A percentile compares a stretch with the other conserved stretches of the same genome.
phyloP scores from a whole-genome alignment of 92 coral and sea anemone genomes.

The Paramuricea clavata region DNA sequence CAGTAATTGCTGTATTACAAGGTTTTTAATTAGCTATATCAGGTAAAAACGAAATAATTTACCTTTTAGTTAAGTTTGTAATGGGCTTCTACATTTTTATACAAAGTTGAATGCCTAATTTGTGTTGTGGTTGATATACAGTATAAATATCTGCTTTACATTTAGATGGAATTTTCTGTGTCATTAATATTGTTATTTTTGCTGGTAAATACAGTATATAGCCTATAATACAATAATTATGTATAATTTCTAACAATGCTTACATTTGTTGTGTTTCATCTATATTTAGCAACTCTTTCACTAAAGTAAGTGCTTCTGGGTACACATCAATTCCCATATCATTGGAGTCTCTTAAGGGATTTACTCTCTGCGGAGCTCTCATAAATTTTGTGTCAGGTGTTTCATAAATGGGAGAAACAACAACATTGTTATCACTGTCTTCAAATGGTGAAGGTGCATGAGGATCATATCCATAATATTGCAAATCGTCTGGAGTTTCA shows the following conservation, averaged over 20 bases:
- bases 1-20: neutral
- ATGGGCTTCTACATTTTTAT: too few species aligned
- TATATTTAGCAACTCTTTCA: neutral
- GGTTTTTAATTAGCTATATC: too few species aligned
- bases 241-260: neutral
- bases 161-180: too few species aligned
- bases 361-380: constrained; percentile 65
- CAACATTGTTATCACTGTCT: too few species aligned
- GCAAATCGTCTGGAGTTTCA: constrained; percentile 71
- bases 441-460: constrained; percentile 62
- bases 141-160: too few species aligned
- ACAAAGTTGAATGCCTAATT: too few species aligned
- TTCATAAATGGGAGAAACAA: constrained; percentile 53
- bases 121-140: too few species aligned
- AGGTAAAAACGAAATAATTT: neutral
- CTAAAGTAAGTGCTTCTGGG: constrained; percentile 44
- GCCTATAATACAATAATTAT: neutral
- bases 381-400: constrained; percentile 45
- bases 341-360: constrained; percentile 62
- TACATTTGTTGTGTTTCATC: neutral
- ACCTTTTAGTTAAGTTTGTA: too few species aligned
- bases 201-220: neutral
- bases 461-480: constrained; percentile 70
- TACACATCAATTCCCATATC: constrained; percentile 58
- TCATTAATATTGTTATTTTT: too few species aligned